Evolutionary conservation across 2,113 vertebrate genomes (phyloP).

Genomic region (Pyxicephalus adspersus): DNA sequence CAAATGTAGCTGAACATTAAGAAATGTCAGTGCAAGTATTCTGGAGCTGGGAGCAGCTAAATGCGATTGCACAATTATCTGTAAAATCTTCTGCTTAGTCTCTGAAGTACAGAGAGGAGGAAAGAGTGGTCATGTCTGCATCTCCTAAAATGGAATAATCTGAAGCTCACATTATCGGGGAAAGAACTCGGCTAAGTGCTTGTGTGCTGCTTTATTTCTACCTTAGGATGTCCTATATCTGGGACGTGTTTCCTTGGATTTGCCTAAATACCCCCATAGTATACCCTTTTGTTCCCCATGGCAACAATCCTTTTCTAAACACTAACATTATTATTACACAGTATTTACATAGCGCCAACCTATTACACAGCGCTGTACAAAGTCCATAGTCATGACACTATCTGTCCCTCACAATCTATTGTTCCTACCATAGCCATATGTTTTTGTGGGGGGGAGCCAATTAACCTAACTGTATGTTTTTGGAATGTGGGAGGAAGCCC

Average conservation of each 20-base stretch:
- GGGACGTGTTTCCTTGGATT: background rate
- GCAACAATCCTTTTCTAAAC: too few relatives aligned
- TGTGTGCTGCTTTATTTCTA: background rate
- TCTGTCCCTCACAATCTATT: too few relatives aligned
- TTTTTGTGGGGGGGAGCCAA: too few relatives aligned
- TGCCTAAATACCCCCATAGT: too few relatives aligned
- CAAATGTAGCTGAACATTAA: slow-evolving; percentile 7
- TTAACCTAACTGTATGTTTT: too few relatives aligned
- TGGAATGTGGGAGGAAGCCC: too few relatives aligned
- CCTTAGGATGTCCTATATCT: background rate
- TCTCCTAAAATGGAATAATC: slow-evolving; percentile 28
- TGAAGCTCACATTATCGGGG: background rate
- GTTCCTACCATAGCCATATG: too few relatives aligned
- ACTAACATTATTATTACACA: too few relatives aligned
- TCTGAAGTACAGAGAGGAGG: background rate
- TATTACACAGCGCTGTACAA: too few relatives aligned
- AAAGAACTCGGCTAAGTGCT: background rate
- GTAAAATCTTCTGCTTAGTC: background rate
- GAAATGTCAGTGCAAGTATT: background rate
- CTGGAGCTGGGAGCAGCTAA: background rate
- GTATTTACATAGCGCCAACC: too few relatives aligned
- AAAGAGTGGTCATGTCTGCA: background rate
- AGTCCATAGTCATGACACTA: too few relatives aligned
- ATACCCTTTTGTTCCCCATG: too few relatives aligned
- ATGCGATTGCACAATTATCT: slow-evolving; percentile 24